Evolutionary conservation across 2,797 vertebrate species (phyloP).

Genomic region (Pachyuromys duprasi): DNA sequence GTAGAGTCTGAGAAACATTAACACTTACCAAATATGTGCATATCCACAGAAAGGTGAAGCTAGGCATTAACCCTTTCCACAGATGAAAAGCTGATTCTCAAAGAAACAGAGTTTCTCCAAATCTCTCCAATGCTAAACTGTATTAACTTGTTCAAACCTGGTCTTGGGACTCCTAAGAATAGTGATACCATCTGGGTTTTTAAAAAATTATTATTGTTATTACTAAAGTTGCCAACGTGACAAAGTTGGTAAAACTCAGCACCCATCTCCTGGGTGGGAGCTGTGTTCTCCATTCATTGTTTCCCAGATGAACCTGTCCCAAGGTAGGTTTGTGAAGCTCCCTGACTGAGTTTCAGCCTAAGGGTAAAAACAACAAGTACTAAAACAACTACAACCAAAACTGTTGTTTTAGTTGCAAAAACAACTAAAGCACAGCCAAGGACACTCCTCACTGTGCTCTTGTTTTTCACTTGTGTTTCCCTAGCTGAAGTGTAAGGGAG

Average conservation of each 20-base stretch:
- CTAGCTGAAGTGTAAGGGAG: neutral
- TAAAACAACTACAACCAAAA: no score
- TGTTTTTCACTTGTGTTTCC: neutral
- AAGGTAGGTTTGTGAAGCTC: neutral
- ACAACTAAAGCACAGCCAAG: neutral
- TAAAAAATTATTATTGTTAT: no score
- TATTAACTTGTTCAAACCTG: neutral
- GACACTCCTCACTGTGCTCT: neutral
- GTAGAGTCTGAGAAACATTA: neutral
- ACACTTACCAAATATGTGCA: conserved; percentile 1
- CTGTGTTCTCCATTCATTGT: neutral
- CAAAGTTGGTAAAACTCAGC: neutral
- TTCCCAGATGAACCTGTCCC: neutral
- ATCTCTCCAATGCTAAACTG: conserved; percentile 11
- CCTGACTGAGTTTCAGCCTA: neutral
- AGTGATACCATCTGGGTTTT: neutral
- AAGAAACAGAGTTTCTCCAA: conserved; percentile 25
- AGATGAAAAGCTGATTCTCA: conserved; percentile 42
- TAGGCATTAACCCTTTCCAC: neutral
- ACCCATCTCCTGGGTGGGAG: neutral
- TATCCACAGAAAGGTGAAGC: neutral
- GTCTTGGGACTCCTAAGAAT: neutral
- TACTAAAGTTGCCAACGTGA: neutral
- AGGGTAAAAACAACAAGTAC: no score
- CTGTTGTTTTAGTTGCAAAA: neutral